These are phyloP conservation scores for Alligator mississippiensis DNA, from an alignment of 2,113 vertebrate genomes.

Conservation along the genomic window DNA sequence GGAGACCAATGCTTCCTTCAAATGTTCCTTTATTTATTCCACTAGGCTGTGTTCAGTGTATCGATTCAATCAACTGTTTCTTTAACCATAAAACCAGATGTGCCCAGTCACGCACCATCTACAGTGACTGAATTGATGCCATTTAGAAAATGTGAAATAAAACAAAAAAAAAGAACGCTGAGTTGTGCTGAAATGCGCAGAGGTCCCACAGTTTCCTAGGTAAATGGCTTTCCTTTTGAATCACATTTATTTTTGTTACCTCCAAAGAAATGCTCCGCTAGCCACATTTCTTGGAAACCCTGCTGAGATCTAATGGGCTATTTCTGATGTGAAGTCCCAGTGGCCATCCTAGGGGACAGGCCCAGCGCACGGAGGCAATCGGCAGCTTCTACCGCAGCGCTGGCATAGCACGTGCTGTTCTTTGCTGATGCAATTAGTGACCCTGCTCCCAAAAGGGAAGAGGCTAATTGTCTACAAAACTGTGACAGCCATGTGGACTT, in stretches of 20 bases:
- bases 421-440: constrained; percentile 39
- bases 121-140: constrained; percentile 51
- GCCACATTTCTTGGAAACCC: constrained; percentile 53
- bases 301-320: constrained; percentile 42
- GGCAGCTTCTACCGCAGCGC: constrained; percentile 29
- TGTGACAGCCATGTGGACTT: background rate
- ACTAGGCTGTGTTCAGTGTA: constrained; percentile 56
- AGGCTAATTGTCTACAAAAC: background rate
- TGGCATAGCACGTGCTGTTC: background rate
- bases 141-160: constrained; percentile 65
- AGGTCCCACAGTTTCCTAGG: constrained; percentile 47
- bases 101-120: constrained; percentile 67
- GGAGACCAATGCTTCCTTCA: constrained; percentile 58
- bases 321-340: constrained; percentile 43
- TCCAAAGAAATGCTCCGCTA: constrained; percentile 61
- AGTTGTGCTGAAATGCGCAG: constrained; percentile 49
- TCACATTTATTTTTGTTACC: constrained; percentile 68
- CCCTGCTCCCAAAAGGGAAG: background rate
- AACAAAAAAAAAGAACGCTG: constrained; percentile 60
- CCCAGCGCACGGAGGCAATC: background rate
- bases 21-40: constrained; percentile 60
- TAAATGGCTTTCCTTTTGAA: constrained; percentile 62
- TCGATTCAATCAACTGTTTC: constrained; percentile 59
- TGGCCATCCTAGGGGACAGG: background rate
- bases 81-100: constrained; percentile 70